A percentile compares a stretch with the other conserved stretches of the same genome.
These are phyloP conservation scores for Podarcis muralis DNA, from an alignment of 2,113 vertebrate genomes.

Conservation along the genomic window DNA sequence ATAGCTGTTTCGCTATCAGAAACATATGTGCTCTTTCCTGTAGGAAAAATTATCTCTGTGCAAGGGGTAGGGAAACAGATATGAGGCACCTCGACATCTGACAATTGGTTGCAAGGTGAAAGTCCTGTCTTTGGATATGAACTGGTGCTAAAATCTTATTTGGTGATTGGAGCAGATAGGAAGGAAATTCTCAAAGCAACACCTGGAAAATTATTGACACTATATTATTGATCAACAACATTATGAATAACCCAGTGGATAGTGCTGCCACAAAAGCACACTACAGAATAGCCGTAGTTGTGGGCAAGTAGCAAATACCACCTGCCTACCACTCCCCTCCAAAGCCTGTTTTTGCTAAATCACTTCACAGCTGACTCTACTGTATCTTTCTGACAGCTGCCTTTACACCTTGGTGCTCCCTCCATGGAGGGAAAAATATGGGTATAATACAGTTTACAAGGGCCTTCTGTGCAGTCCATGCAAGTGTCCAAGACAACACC, in stretches of 20 bases:
- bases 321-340: neutral
- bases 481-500: too few relatives aligned
- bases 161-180: neutral
- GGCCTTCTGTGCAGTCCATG: too few relatives aligned
- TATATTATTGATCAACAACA: neutral
- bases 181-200: neutral
- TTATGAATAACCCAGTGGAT: neutral
- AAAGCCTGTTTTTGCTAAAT: neutral
- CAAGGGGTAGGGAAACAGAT: neutral
- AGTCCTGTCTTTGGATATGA: conserved; percentile 19
- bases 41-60: neutral
- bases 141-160: neutral
- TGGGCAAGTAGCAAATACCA: neutral
- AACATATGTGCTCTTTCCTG: neutral
- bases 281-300: neutral
- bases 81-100: neutral
- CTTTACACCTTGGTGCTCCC: neutral
- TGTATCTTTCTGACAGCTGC: neutral
- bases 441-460: too few relatives aligned
- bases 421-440: neutral
- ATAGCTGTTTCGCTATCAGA: neutral
- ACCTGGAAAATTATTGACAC: neutral
- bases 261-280: conserved; percentile 11
- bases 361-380: neutral
- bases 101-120: conserved; percentile 1